These are phyloP conservation scores for Julus scanicus DNA, from an alignment of 2,888 invertebrate species.

Conservation along the genomic window DNA sequence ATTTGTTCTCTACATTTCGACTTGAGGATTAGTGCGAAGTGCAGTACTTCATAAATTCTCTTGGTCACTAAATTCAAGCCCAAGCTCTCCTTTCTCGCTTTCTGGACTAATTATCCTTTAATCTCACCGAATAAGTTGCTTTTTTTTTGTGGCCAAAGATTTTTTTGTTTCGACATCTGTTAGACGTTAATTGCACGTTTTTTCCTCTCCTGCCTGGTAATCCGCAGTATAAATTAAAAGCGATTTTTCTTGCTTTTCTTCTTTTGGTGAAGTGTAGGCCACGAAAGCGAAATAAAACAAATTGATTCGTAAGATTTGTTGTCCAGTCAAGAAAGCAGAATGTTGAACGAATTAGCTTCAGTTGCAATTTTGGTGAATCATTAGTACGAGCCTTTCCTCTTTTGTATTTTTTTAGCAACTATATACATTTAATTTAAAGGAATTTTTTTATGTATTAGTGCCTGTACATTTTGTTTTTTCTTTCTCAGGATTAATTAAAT, in stretches of 20 bases:
- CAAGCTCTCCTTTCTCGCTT: neutral
- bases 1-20: neutral
- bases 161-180: neutral
- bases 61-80: neutral
- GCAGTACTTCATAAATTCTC: neutral
- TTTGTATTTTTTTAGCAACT: too few relatives aligned
- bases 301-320: neutral
- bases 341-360: neutral
- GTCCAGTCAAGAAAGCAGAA: neutral
- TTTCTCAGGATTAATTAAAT: too few relatives aligned
- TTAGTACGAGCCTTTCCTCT: too few relatives aligned
- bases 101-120: neutral
- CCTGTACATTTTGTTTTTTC: too few relatives aligned
- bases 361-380: neutral
- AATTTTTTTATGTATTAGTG: too few relatives aligned
- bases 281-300: neutral
- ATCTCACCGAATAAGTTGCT: neutral
- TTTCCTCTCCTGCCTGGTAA: neutral
- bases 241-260: neutral
- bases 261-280: neutral
- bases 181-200: slow-evolving; percentile 3
- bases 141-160: neutral
- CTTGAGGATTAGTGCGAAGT: neutral
- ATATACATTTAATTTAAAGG: too few relatives aligned
- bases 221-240: neutral